These are phyloP conservation scores for Cheilosia impressa DNA, from an alignment of 2,888 invertebrate genomes.

Conservation along the genomic window DNA sequence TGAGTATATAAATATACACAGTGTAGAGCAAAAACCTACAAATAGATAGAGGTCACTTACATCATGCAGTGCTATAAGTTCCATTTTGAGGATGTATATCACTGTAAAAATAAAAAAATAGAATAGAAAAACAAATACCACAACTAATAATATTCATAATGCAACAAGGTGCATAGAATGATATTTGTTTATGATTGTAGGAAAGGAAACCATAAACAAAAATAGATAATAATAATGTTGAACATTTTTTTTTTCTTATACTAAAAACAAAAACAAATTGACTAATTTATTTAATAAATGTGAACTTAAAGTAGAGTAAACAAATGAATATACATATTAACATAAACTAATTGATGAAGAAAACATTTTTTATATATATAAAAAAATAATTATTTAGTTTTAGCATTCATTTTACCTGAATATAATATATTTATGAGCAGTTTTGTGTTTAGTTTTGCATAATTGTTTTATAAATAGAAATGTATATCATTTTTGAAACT, in stretches of 20 bases:
- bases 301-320: slow-evolving; percentile 68
- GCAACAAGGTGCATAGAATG: slow-evolving; percentile 66
- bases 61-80: slow-evolving; percentile 52
- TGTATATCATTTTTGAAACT: slow-evolving; percentile 35
- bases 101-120: slow-evolving; percentile 26
- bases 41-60: slow-evolving; percentile 49
- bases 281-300: slow-evolving; percentile 75
- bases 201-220: slow-evolving; percentile 62
- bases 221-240: slow-evolving; percentile 76
- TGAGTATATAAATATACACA: slow-evolving; percentile 24
- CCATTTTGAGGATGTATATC: slow-evolving; percentile 46
- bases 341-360: slow-evolving; percentile 64
- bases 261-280: slow-evolving; percentile 73
- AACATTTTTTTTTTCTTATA: slow-evolving; percentile 78
- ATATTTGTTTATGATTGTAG: slow-evolving; percentile 68
- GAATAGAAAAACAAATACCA: slow-evolving; percentile 23
- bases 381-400: slow-evolving; percentile 56
- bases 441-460: slow-evolving; percentile 59
- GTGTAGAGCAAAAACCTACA: slow-evolving; percentile 12
- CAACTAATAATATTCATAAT: slow-evolving; percentile 60
- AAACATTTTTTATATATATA: slow-evolving; percentile 60
- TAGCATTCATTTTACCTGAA: slow-evolving; percentile 70
- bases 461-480: slow-evolving; percentile 52
- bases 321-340: slow-evolving; percentile 73
- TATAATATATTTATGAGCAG: slow-evolving; percentile 56